Evolutionary conservation across 2,888 invertebrate species (phyloP).

Genomic region (Patella caerulea): DNA sequence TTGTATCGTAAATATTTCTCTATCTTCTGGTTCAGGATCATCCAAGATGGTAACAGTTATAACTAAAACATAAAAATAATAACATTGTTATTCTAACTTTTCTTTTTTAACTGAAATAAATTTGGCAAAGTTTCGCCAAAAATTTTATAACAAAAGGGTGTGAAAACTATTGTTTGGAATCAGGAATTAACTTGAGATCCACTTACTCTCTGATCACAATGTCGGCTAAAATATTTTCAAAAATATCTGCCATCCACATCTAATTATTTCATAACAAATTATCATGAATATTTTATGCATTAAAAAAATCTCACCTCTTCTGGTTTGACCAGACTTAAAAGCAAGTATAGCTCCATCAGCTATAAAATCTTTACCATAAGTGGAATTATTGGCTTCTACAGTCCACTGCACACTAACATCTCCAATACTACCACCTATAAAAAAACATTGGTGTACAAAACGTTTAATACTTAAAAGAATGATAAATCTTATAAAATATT

Average conservation of each 20-base stretch:
- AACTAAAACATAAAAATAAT: slow-evolving; percentile 46
- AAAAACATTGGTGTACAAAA: neutral
- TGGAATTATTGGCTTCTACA: slow-evolving; percentile 57
- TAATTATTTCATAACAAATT: neutral
- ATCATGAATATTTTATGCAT: too few species aligned
- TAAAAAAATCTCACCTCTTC: slow-evolving; percentile 49
- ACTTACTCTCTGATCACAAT: too few species aligned
- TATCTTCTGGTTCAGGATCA: slow-evolving; percentile 62
- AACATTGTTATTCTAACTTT: neutral
- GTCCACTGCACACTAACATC: slow-evolving; percentile 64
- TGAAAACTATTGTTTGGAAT: too few species aligned
- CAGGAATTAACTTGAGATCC: too few species aligned
- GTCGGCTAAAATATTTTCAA: too few species aligned
- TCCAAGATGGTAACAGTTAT: slow-evolving; percentile 67
- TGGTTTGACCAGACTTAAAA: slow-evolving; percentile 59
- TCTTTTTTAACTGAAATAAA: neutral
- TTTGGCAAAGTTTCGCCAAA: neutral
- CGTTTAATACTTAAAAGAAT: too few species aligned
- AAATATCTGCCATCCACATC: neutral
- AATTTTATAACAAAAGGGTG: neutral
- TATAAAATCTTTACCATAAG: slow-evolving; percentile 58
- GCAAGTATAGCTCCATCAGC: slow-evolving; percentile 69
- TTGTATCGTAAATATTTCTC: slow-evolving; percentile 59
- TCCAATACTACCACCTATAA: slow-evolving; percentile 66
- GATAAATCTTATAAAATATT: too few species aligned